Base-by-base conservation (phyloP, 2,797 vertebrate genomes). In the Garrulus glandarius region DNA sequence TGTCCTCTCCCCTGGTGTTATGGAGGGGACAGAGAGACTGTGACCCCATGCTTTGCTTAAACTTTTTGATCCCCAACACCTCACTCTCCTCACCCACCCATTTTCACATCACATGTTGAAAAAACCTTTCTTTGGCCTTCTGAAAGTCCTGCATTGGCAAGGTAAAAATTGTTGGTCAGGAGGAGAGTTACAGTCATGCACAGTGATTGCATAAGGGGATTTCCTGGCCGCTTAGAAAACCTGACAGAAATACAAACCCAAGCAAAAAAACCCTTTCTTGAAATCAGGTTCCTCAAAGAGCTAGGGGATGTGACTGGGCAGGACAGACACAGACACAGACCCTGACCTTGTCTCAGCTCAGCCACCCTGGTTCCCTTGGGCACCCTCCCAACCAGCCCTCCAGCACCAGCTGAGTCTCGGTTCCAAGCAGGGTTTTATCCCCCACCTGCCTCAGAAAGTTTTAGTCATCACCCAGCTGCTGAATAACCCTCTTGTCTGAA, bases 401-500 rank as follows among this genome's bases (percentile, higher is more conserved):
- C 53, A 52, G 47, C 55, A 41, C 43, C 67, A 61, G 70, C 77
- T 52, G 84, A 44, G 19, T 36, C 72, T 81, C 0, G 1, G 30
- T 50, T 81, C 89, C 64, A 37, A 65, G 90, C 46, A 81, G 59
- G 61, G 72, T 65, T 92, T 97, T 93, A 78, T 93, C 72, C 52
- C 44, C 80, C 84, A 91, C 68, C 65, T 67, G 78, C 88, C 57
- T 87, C 92, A 69, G 84, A 86, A 93, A 75, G 72, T 82, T 88
- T 95, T 68, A 92, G 57, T 94, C 77, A 92, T 95, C 89, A 79
- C 76, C 53, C 77, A 84, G 94, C 85, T 94, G 83, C 87, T 94
- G 91, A 94, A 94, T 87, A 82, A 80, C 80, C 37, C 91, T 88
- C 87, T 94, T 92, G 94, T 93, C 53, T 91, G 64, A 91, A 70